Conservation (phyloP, 2,113 vertebrate species). For the Hemiprocne comata region DNA sequence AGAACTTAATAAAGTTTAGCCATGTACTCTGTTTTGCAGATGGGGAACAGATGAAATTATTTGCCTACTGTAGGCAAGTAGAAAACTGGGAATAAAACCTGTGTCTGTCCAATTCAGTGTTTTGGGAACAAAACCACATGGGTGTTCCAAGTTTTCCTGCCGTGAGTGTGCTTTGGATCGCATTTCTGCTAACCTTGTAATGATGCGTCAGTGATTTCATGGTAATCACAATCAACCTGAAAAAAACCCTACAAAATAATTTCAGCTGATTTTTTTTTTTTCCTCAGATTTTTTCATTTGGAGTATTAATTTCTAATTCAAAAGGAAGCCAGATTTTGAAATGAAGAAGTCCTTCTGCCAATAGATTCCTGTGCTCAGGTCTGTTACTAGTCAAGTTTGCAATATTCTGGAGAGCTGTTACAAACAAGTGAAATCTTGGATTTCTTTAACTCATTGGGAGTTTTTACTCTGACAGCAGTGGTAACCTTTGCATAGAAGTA, state of each 20-base stretch:
- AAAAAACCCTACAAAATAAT: background rate
- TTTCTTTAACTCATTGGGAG: background rate
- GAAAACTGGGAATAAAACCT: background rate
- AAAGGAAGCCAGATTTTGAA: background rate
- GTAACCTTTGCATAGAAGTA: background rate
- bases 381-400: background rate
- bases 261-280: too few species aligned
- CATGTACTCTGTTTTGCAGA: background rate
- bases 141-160: background rate
- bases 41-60: background rate
- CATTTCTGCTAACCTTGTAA: background rate
- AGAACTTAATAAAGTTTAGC: background rate
- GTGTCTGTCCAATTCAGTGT: background rate
- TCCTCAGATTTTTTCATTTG: too few species aligned
- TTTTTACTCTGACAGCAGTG: background rate
- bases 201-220: background rate
- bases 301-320: background rate
- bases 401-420: background rate
- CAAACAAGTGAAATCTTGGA: background rate
- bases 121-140: background rate
- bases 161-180: background rate
- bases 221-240: background rate
- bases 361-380: background rate
- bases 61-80: background rate
- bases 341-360: background rate